phyloP scores from a whole-genome alignment of 2,888 invertebrate species.

The Alcis repandata region DNA sequence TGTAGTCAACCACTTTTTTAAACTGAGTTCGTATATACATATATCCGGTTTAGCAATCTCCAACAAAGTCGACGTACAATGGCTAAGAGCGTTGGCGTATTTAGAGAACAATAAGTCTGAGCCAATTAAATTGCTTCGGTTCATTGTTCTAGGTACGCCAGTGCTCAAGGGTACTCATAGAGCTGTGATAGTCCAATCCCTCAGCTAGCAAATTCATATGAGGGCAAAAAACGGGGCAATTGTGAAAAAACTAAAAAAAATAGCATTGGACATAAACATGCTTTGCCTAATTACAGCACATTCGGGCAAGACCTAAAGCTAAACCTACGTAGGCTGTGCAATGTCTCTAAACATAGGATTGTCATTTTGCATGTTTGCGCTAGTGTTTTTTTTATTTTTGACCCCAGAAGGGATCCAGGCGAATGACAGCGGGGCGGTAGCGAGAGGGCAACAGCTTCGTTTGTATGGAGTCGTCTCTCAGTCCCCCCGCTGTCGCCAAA shows the following conservation, averaged over 20 bases:
- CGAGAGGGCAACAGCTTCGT: too few relatives aligned
- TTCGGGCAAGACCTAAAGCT: not conserved
- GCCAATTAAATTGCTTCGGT: not conserved
- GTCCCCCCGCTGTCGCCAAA: too few relatives aligned
- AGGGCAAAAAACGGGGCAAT: not conserved
- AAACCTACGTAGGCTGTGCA: too few relatives aligned
- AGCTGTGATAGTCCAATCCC: not conserved
- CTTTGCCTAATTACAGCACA: slow-evolving; percentile 10
- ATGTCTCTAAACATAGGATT: too few relatives aligned
- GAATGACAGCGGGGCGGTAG: too few relatives aligned
- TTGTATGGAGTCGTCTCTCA: too few relatives aligned
- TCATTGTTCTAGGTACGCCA: not conserved
- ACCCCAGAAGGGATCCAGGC: too few relatives aligned
- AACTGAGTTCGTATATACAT: not conserved
- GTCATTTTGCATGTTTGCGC: too few relatives aligned
- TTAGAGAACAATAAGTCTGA: not conserved
- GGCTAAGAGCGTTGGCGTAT: not conserved
- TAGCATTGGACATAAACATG: slow-evolving; percentile 13
- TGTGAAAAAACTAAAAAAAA: not conserved
- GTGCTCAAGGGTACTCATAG: not conserved
- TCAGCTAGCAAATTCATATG: not conserved
- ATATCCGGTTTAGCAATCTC: not conserved
- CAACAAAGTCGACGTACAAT: not conserved
- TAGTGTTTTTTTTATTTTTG: too few relatives aligned
- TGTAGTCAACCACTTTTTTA: too few relatives aligned